Evolutionary conservation across 2,113 vertebrate genomes (phyloP), one percentile per base, ranked within the genome.

Genomic region (Bostrychus sinensis): DNA sequence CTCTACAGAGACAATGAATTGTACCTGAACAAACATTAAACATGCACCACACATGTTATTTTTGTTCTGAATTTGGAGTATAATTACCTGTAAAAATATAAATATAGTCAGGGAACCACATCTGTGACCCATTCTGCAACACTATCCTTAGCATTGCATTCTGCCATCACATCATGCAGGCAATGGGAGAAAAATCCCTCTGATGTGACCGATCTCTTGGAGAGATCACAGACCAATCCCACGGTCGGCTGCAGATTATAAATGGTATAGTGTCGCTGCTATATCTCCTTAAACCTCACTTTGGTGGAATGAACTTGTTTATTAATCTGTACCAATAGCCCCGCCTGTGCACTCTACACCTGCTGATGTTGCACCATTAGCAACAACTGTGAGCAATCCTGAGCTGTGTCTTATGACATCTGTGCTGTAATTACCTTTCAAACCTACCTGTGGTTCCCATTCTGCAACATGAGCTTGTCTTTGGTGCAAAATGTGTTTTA

Each of bases 401-500:
- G 45, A 22, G 9, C 12, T 14, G 48, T 30, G 48, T 51, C 23
- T 51, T 51, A 30, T 51, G 48, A 51, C 48, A 51, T 30, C 48
- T 30, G 48, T 51, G 48, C 9, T 13, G 48, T 51, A 51, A 51
- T 51, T 30, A 25, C 48, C 25, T 51, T 30, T 51, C 16, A 51
- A 45, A 30, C 48, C 48, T 51, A 51, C 25, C 48, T 51, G 48
- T 28, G 48, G 14, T 51, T 51, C 23, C 25, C 25, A 16, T 30
- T 51, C 16, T 51, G 48, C 48, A 28, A 23, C 7, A 25, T 2
- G 13, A 25, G 48, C 23, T 51, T 28, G 43, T 46, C 43, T 25
- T 11, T 48, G 22, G 45, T n/a, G 25, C 48, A 30, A 28, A 51
- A 51, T 51, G 48, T 51, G 12, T 25, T 51, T 28, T 51, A 30